These are phyloP conservation scores for Macrotis lagotis DNA, from an alignment of 2,113 vertebrate genomes.

Conservation along the genomic window DNA sequence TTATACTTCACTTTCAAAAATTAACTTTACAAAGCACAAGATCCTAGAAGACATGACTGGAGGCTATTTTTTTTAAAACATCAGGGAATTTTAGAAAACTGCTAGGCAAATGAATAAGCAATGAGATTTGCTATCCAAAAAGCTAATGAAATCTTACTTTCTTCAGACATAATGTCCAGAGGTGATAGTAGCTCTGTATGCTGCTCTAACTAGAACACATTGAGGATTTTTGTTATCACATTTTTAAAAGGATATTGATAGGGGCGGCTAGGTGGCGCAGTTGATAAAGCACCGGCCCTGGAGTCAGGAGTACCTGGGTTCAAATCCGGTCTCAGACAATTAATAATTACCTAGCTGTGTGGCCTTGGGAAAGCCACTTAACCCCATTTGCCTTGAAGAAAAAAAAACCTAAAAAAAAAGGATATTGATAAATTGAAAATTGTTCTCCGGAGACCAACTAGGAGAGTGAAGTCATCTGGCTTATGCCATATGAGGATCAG, in stretches of 20 bases:
- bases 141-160: background rate
- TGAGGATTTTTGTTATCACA: background rate
- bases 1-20: background rate
- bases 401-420: no score
- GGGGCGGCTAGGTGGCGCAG: no score
- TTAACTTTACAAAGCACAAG: background rate
- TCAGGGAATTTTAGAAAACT: background rate
- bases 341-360: no score
- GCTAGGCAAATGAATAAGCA: background rate
- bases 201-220: background rate
- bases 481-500: background rate
- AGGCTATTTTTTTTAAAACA: background rate
- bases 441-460: background rate
- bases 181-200: background rate
- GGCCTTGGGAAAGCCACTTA: no score
- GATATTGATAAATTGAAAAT: background rate
- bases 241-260: background rate
- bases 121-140: background rate
- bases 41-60: background rate
- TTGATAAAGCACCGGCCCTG: no score
- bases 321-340: no score
- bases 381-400: no score
- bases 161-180: background rate
- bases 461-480: background rate
- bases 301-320: no score